Base-by-base conservation (phyloP, 2,888 invertebrate genomes). In the Empis stercorea region DNA sequence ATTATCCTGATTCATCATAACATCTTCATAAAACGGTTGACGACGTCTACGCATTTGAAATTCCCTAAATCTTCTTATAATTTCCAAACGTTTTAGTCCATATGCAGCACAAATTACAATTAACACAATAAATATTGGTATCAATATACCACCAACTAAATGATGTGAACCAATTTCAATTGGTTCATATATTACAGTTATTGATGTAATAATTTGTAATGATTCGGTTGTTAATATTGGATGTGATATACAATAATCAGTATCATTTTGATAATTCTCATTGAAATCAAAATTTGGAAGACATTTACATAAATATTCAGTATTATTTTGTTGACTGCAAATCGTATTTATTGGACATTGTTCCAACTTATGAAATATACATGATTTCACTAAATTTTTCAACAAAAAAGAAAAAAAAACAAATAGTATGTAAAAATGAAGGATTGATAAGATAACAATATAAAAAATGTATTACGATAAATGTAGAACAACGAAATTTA, bases 1-100 rank as follows among this genome's bases (percentile, higher is more conserved):
- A 14, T 55, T 54, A 47, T 58, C 58, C 48, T 57, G 57, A 15
- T 54, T 55, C 58, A 58, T 57, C 56, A 58, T 57, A 30, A 58
- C 58, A 51, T 58, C 58, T 41, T 57, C 57, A 51, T 58, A 58
- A 30, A 56, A 53, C 20, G 57, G 57, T 52, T 54, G 56, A n/a
- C 57, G 54, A 27, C 57, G 51, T 16, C 56, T 48, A 11, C 52
- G 51, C 36, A 56, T 53, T 10, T 51, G 50, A 43, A 53, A 53
- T 34, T 58, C 52, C 30, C 57, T 52, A 34, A 56, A 45, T 30
- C 57, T 52, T 9, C 55, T 51, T n/a, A 56, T 48, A 20, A 58
- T 45, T 43, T 57, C 51, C 30, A 55, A 52, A 42, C 54, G 55
- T 43, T 56, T 58, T 27, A 55, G 42, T 3, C 49, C 51, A 49